A percentile compares a stretch with the other conserved stretches of the same genome.
Conservation (phyloP, 1,140 invertebrate species). For the Brachionus asplanchnoidis region DNA sequence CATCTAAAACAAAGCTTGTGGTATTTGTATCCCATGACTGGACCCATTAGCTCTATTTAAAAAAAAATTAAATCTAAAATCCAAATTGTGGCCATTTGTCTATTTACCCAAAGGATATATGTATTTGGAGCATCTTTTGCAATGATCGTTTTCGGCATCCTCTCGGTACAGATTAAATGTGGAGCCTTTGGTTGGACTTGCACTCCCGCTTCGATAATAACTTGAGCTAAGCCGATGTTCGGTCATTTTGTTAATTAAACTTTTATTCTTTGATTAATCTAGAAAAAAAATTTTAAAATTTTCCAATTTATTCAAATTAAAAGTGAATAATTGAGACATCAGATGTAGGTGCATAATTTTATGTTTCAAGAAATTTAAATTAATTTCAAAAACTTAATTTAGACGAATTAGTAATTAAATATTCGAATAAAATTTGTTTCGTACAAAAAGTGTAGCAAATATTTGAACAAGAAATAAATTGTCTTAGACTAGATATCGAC, state of each 20-base stretch:
- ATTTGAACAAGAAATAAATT: neutral
- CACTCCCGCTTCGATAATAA: neutral
- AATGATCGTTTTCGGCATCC: constrained; percentile 11
- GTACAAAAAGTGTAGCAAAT: neutral
- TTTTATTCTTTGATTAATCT: neutral
- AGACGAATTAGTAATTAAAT: neutral
- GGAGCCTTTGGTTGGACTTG: neutral
- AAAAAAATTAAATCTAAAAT: neutral
- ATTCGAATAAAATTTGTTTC: neutral
- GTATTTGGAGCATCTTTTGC: constrained; percentile 18
- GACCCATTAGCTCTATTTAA: constrained; percentile 71
- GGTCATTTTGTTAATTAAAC: neutral
- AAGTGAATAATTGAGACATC: neutral
- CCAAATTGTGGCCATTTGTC: neutral
- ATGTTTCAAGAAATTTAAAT: neutral
- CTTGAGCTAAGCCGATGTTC: neutral
- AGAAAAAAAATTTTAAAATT: neutral
- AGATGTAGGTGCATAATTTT: neutral
- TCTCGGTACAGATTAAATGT: constrained; percentile 12
- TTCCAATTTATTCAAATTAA: neutral
- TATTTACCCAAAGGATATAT: constrained; percentile 26
- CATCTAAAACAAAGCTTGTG: constrained; percentile 98
- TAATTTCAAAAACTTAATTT: neutral
- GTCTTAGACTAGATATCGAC: neutral
- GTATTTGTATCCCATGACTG: constrained; percentile 93